phyloP scores from a whole-genome alignment of 2,888 invertebrate species.

The Hetaerina titia region DNA sequence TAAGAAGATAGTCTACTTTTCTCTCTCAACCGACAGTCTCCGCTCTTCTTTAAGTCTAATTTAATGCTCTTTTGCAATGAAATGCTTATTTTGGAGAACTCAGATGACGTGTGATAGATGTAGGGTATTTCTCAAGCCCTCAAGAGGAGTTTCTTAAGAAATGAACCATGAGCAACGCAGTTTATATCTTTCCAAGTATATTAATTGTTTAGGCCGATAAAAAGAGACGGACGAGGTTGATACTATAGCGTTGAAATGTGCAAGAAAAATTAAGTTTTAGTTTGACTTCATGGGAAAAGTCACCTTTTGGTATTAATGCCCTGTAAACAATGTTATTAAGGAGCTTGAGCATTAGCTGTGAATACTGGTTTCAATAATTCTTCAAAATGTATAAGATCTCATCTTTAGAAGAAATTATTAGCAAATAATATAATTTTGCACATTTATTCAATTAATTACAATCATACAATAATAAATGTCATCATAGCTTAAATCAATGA shows the following conservation, averaged over 20 bases:
- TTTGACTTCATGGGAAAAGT: too few species aligned
- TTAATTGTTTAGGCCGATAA: neutral
- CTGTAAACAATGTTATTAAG: too few species aligned
- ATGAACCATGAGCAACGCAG: neutral
- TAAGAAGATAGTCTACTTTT: neutral
- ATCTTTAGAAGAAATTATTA: too few species aligned
- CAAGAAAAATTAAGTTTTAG: too few species aligned
- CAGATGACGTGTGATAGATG: neutral
- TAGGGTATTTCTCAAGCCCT: neutral
- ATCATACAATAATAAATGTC: too few species aligned
- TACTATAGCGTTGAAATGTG: neutral
- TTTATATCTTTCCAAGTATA: neutral
- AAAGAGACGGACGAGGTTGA: neutral
- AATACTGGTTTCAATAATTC: too few species aligned
- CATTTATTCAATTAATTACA: too few species aligned
- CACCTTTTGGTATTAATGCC: too few species aligned
- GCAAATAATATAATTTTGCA: too few species aligned
- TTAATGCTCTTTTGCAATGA: neutral
- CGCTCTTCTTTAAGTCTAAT: slow-evolving; percentile 4
- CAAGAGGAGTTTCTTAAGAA: neutral
- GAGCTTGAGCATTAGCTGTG: too few species aligned
- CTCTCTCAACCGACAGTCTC: neutral
- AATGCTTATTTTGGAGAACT: slow-evolving; percentile 13
- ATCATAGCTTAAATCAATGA: too few species aligned
- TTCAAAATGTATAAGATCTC: too few species aligned